Evolutionary conservation across 2,113 vertebrate species (phyloP).

Genomic region (Desmodus rotundus): DNA sequence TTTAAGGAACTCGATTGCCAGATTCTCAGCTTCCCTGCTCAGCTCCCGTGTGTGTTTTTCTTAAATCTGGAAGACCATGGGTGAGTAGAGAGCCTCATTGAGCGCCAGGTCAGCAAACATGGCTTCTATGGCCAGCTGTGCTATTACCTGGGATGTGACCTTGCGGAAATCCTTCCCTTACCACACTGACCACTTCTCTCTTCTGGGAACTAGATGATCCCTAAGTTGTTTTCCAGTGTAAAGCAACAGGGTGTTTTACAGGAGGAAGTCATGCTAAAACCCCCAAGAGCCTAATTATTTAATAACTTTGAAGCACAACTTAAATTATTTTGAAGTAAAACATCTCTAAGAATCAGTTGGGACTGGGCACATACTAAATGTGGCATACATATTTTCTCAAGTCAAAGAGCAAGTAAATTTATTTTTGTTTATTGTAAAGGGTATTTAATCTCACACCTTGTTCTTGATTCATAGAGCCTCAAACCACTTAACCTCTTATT

Average conservation of each 20-base stretch:
- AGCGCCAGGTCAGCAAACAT: background rate
- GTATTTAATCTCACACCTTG: background rate
- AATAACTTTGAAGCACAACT: background rate
- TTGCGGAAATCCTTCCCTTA: background rate
- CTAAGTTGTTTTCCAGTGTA: background rate
- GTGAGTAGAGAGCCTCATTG: background rate
- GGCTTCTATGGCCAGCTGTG: background rate
- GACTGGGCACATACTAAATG: background rate
- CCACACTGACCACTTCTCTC: background rate
- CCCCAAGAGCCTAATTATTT: background rate
- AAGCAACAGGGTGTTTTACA: background rate
- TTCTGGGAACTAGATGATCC: background rate
- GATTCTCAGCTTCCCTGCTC: background rate
- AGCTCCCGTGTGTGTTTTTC: background rate
- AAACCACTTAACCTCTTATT: background rate
- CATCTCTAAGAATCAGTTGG: background rate
- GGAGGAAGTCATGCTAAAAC: background rate
- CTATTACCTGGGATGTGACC: background rate
- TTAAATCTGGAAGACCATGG: background rate
- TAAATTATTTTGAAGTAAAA: background rate
- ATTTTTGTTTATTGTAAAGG: background rate
- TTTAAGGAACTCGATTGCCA: background rate
- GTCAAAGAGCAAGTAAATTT: background rate
- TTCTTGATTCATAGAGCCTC: background rate
- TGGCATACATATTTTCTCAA: background rate